Evolutionary conservation across 2,888 invertebrate genomes (phyloP), one percentile per base, ranked within the genome.

Genomic region (Papilio demoleus): DNA sequence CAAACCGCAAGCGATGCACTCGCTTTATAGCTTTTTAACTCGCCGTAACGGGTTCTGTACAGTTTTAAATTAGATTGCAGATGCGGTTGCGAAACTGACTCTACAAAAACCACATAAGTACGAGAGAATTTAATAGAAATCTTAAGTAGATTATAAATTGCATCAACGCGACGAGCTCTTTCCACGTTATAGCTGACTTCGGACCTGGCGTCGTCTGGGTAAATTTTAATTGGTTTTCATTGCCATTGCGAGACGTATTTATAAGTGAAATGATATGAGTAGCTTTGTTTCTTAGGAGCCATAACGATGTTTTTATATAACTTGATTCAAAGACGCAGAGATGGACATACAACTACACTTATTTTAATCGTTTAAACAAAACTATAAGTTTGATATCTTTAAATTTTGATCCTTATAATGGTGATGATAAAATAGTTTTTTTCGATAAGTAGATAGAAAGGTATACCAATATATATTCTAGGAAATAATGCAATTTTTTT

Each of bases 11-110:
- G 45, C 50, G 38, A 69, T 42, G 59, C 42, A 61, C 60, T 53
- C 40, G 27, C 34, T 69, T 69, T 65, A 69, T 65, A 65, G 60
- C 60, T 65, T 71, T 73, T 74, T 73, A 72, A 70, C 60, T 67
- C 36, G 36, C 56, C 24, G 45, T 70, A 74, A 73, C 75, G 70
- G 72, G 72, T 72, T 74, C 59, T 72, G 45, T 69, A 63, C 63
- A 68, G 69, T 72, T 71, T 65, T 69, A 73, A 69, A 61, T 72
- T 69, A 71, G 67, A 67, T 64, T 64, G 64, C 59, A 36, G 45
- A 60, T 65, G 68, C 60, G 31, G 47, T 50, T 65, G 64, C 58
- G 14, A 61, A 67, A 67, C 27, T 38, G 14, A 22, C 47, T 31
- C 38, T 53, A 61, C 65, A 65, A 65, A 65, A 65, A 65, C 56